Evolutionary conservation across 2,888 invertebrate species (phyloP), one percentile per base, ranked within the genome.

Genomic region (Aphidius colemani): DNA sequence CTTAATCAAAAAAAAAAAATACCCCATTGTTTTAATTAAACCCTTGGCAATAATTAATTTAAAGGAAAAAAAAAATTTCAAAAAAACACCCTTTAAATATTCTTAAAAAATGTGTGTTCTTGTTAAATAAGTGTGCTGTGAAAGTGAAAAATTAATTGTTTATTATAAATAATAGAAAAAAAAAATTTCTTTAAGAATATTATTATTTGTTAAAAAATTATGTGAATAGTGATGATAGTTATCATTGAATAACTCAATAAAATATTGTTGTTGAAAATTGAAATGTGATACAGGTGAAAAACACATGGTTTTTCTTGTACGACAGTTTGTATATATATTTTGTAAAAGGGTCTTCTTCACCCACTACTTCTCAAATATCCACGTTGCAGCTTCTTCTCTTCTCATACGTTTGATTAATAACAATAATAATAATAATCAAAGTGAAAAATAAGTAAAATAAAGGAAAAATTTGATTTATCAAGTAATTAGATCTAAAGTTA

Each of bases 271-370:
- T 45, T 53, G 30, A 13, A 49, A 13, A 5, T 51, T 3, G 8
- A 10, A 18, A 11, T 49, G 49, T 49, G 49, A 7, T 53, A 51
- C 63, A 63, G 59, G 59, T 63, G 63, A 59, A 63, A 63, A 59
- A 59, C 63, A 53, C 63, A 63, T 63, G 63, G 59, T 45, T 30
- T 30, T 30, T 30, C 30, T 30, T 30, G 3, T 30, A 30, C 5
- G 5, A 30, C 30, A 30, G 30, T 30, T 30, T 30, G 30, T 30
- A 30, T 30, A 30, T 30, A 30, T 4, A 30, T 30, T 5, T 30
- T 30, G 5, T 30, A 30, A 7, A 10, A 39, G 6, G 39, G 40
- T 39, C 9, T n/a, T 51, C 40, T 39, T 51, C 51, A 30, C 9
- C 10, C 10, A 3, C 39, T 39, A 10, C 7, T n/a, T 51, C 10